phyloP scores from a whole-genome alignment of 2,113 vertebrate genomes.

The Grammomys surdaster region DNA sequence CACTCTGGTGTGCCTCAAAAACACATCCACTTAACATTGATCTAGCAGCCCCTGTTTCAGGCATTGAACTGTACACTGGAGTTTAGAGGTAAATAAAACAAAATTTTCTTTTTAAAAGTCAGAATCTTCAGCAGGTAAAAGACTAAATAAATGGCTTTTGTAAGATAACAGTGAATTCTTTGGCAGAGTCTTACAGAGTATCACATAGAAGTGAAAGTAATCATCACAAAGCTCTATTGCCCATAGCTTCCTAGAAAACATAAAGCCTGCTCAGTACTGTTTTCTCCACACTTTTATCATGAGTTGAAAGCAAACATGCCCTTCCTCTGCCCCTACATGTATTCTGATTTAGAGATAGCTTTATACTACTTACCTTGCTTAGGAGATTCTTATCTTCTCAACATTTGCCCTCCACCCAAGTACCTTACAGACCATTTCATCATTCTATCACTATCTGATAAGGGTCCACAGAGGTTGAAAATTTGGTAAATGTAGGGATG shows the following conservation, averaged over 20 bases:
- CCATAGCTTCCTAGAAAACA: neutral
- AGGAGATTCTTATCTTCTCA: neutral
- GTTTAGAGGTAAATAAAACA: neutral
- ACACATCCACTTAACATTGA: neutral
- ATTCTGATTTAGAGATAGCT: neutral
- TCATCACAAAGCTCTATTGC: neutral
- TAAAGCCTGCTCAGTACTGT: neutral
- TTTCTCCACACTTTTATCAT: neutral
- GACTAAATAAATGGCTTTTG: neutral
- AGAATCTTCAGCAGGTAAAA: neutral
- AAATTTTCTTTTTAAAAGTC: neutral
- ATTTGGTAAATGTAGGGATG: neutral
- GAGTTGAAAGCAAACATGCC: neutral
- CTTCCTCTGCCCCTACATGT: neutral
- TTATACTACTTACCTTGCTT: neutral
- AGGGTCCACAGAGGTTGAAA: neutral
- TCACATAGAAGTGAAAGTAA: neutral
- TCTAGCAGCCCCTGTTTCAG: neutral
- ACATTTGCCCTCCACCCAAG: neutral
- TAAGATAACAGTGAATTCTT: neutral
- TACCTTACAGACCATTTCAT: neutral
- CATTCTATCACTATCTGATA: too few species aligned
- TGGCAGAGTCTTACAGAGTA: neutral
- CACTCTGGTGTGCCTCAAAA: neutral
- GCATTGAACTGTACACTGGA: neutral